These are phyloP conservation scores for Laspeyria flexula DNA, from an alignment of 2,888 invertebrate species.

Conservation along the genomic window DNA sequence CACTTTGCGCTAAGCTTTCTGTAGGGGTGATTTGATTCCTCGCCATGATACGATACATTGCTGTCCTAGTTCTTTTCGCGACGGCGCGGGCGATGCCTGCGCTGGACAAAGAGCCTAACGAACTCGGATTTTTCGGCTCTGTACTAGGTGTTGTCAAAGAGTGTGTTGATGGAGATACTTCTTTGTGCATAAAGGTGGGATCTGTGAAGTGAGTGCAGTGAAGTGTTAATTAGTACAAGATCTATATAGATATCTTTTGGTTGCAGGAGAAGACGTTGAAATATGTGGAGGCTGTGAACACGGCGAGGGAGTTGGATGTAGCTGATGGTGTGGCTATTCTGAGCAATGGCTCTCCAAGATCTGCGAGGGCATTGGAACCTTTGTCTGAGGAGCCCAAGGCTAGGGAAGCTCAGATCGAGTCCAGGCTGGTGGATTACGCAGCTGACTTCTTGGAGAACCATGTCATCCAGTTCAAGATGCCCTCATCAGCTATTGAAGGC, in stretches of 20 bases:
- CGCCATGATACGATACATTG: slow-evolving; percentile 77
- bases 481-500: slow-evolving; percentile 90
- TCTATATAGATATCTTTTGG: slow-evolving; percentile 65
- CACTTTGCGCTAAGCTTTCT: slow-evolving; percentile 79
- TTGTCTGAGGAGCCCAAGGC: slow-evolving; percentile 90
- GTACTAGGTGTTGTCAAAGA: slow-evolving; percentile 89
- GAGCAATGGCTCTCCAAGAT: slow-evolving; percentile 83
- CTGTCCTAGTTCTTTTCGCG: slow-evolving; percentile 83
- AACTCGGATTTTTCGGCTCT: slow-evolving; percentile 68
- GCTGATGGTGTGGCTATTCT: slow-evolving; percentile 87
- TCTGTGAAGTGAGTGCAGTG: slow-evolving; percentile 55
- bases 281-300: slow-evolving; percentile 87
- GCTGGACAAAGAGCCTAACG: slow-evolving; percentile 83
- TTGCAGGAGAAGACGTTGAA: slow-evolving; percentile 90
- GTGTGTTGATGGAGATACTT: slow-evolving; percentile 89
- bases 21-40: slow-evolving; percentile 71
- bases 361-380: slow-evolving; percentile 87
- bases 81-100: slow-evolving; percentile 81
- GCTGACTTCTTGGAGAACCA: slow-evolving; percentile 92
- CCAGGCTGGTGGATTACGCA: slow-evolving; percentile 90
- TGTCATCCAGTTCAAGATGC: slow-evolving; percentile 92
- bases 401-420: slow-evolving; percentile 90
- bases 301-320: slow-evolving; percentile 84
- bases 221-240: slow-evolving; percentile 51
- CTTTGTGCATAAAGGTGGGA: slow-evolving; percentile 90